phyloP scores from a whole-genome alignment of 2,113 vertebrate species.

The Hoplias malabaricus region DNA sequence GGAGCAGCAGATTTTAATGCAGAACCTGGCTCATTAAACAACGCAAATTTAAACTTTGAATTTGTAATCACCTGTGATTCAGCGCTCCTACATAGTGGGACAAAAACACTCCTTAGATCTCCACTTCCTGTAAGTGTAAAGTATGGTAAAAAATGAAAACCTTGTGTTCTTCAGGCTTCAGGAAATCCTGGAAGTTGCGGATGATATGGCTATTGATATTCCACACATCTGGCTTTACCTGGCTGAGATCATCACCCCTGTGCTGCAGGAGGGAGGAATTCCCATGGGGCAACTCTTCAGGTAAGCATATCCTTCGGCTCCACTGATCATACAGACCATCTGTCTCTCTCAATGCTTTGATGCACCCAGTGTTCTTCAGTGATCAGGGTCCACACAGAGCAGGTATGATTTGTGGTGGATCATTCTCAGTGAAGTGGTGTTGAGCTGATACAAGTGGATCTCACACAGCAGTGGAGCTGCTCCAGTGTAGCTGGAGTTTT shows the following conservation, averaged over 20 bases:
- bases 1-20: not conserved
- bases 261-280: conserved; percentile 88
- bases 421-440: no score
- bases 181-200: conserved; percentile 87
- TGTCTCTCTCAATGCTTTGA: no score
- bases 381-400: no score
- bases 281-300: conserved; percentile 91
- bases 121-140: not conserved
- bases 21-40: not conserved
- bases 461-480: no score
- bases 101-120: not conserved
- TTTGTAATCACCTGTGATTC: not conserved
- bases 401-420: no score
- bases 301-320: no score
- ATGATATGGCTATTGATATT: conserved; percentile 97
- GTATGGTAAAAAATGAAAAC: no score
- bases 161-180: conserved; percentile 73
- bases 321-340: no score
- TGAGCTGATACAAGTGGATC: no score
- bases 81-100: not conserved
- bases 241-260: conserved; percentile 88
- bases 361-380: no score
- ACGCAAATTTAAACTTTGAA: no score
- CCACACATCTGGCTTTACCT: conserved; percentile 97
- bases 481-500: no score